phyloP scores from a whole-genome alignment of 2,888 invertebrate genomes.

The Hemaris fuciformis region DNA sequence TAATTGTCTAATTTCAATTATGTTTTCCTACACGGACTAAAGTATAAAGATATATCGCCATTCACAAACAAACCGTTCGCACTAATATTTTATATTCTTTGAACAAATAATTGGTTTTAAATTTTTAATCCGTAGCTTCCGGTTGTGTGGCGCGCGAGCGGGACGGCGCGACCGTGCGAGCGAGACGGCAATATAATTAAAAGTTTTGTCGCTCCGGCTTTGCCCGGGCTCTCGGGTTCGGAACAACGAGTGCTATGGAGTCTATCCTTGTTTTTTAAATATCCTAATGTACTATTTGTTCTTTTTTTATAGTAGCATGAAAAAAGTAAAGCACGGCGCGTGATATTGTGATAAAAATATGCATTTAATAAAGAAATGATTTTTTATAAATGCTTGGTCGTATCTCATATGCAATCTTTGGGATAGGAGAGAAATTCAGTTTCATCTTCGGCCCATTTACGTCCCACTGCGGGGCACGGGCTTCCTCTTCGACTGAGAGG shows the following conservation, averaged over 20 bases:
- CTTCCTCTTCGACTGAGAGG: too few relatives aligned
- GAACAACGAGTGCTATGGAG: background rate
- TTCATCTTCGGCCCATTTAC: too few relatives aligned
- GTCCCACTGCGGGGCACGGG: too few relatives aligned
- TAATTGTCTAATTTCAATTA: too few relatives aligned
- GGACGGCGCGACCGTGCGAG: constrained; percentile 31
- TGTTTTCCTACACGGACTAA: background rate
- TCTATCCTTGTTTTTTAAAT: constrained; percentile 28
- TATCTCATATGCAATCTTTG: too few relatives aligned
- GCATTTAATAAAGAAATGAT: too few relatives aligned
- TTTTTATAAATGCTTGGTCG: too few relatives aligned
- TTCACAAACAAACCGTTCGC: background rate
- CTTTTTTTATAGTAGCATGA: too few relatives aligned
- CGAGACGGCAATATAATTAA: constrained; percentile 19
- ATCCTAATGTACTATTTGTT: background rate
- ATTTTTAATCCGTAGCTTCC: constrained; percentile 21
- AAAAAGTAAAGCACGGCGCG: background rate
- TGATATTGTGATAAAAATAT: background rate
- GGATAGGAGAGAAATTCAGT: too few relatives aligned
- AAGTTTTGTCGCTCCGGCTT: constrained; percentile 14
- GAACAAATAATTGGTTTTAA: constrained; percentile 16
- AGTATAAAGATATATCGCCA: background rate
- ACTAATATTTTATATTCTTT: constrained; percentile 9
- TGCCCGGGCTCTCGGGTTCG: constrained; percentile 1
- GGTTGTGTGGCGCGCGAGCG: constrained; percentile 32